These are phyloP conservation scores for Drosophila percnosoma DNA, from an alignment of 2,888 invertebrate genomes.

Conservation along the genomic window DNA sequence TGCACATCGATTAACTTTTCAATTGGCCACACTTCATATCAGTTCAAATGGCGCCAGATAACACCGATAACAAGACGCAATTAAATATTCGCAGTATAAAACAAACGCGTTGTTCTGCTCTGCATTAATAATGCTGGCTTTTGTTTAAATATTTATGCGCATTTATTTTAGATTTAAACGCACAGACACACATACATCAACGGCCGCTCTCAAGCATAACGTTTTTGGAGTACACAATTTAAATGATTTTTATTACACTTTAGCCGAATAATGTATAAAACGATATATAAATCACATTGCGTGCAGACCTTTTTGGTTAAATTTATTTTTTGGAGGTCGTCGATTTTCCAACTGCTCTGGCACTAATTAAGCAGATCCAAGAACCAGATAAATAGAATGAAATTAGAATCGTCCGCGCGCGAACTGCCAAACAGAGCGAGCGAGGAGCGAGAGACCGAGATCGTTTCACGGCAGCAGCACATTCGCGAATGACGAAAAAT, in stretches of 20 bases:
- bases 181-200: conserved; percentile 38
- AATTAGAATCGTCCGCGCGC: conserved; percentile 13
- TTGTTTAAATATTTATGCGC: conserved; percentile 68
- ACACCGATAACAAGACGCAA: background rate
- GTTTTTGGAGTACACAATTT: conserved; percentile 37
- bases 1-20: background rate
- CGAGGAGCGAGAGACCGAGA: conserved; percentile 32
- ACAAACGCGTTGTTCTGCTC: conserved; percentile 17
- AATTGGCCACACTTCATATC: conserved; percentile 18
- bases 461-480: conserved; percentile 62
- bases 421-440: conserved; percentile 1
- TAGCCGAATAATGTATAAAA: conserved; percentile 29
- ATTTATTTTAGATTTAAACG: conserved; percentile 70
- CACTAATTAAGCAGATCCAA: conserved; percentile 14
- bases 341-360: conserved; percentile 19
- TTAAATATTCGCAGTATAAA: conserved; percentile 18
- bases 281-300: conserved; percentile 28
- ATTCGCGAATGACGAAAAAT: conserved; percentile 82
- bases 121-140: conserved; percentile 50
- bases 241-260: conserved; percentile 41
- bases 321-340: conserved; percentile 42
- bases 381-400: conserved; percentile 5
- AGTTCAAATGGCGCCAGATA: conserved; percentile 7
- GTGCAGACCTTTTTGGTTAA: conserved; percentile 24
- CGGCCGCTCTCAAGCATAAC: conserved; percentile 67